Percentiles rank a stretch among this genome's conserved stretches.
Conservation (phyloP, 2,888 invertebrate genomes). For the Caenorhabditis sinica region DNA sequence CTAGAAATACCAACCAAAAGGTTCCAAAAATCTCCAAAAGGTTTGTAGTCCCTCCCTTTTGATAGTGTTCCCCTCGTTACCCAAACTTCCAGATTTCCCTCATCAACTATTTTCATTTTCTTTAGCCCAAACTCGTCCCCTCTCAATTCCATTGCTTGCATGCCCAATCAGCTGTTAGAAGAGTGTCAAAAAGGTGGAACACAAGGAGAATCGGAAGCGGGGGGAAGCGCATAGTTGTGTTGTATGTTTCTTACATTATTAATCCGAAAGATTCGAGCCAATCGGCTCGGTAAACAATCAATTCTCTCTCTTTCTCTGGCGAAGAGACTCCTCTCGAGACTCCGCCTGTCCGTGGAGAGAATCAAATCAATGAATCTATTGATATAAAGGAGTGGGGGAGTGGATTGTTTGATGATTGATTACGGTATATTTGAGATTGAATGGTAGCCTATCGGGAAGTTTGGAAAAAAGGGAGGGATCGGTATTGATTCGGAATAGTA, state of each 20-base stretch:
- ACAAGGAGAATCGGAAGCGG: slow-evolving; percentile 14
- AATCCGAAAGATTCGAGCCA: slow-evolving; percentile 59
- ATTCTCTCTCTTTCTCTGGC: not conserved
- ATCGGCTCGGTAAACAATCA: slow-evolving; percentile 67
- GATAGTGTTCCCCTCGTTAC: too few species aligned
- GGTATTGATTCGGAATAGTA: too few species aligned
- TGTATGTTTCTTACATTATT: slow-evolving; percentile 57
- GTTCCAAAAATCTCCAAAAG: too few species aligned
- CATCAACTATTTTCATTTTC: not conserved
- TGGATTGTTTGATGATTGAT: slow-evolving; percentile 8
- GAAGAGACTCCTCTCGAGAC: slow-evolving; percentile 4
- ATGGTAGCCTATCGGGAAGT: slow-evolving; percentile 9
- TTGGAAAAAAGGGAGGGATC: too few species aligned
- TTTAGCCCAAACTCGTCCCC: not conserved
- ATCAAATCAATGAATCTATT: slow-evolving; percentile 7
- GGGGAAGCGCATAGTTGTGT: slow-evolving; percentile 13
- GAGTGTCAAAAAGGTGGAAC: slow-evolving; percentile 18
- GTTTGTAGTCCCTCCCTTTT: too few species aligned
- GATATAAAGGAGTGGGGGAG: not conserved
- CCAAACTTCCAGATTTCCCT: not conserved
- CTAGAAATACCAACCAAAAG: too few species aligned
- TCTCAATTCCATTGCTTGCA: not conserved
- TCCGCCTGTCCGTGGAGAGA: not conserved
- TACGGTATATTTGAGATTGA: slow-evolving; percentile 4
- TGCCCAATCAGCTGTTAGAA: slow-evolving; percentile 10